A percentile compares a stretch with the other conserved stretches of the same genome.
Evolutionary conservation across 2,113 vertebrate species (phyloP).

Genomic region (Oryzias woworae): DNA sequence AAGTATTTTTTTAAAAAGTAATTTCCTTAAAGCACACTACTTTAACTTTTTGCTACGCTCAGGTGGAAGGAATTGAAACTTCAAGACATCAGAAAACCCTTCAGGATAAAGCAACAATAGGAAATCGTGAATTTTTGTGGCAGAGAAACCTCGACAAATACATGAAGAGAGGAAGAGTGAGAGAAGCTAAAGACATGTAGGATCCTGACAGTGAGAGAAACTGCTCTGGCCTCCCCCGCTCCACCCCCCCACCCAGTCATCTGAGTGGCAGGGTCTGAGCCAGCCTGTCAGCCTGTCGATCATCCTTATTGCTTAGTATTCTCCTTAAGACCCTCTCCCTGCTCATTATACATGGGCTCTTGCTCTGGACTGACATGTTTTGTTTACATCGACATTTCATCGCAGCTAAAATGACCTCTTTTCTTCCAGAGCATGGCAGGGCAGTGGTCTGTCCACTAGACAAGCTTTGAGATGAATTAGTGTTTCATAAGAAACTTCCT

Average conservation of each 20-base stretch:
- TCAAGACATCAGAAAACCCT: slow-evolving; percentile 29
- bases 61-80: too few species aligned
- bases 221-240: slow-evolving; percentile 63
- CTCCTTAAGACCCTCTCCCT: slow-evolving; percentile 73
- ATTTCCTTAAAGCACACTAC: slow-evolving; percentile 47
- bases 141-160: slow-evolving; percentile 9
- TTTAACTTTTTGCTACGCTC: too few species aligned
- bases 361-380: slow-evolving; percentile 75
- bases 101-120: slow-evolving; percentile 29
- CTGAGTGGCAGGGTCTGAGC: slow-evolving; percentile 79
- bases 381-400: slow-evolving; percentile 71
- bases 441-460: slow-evolving; percentile 28
- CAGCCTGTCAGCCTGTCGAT: slow-evolving; percentile 78
- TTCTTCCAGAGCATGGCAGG: slow-evolving; percentile 24
- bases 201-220: slow-evolving; percentile 69
- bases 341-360: slow-evolving; percentile 71
- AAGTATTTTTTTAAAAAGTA: slow-evolving; percentile 35
- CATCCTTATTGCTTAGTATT: slow-evolving; percentile 76
- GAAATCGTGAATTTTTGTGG: slow-evolving; percentile 26
- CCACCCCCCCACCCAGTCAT: slow-evolving; percentile 67
- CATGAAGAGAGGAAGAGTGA: background rate
- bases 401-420: slow-evolving; percentile 46
- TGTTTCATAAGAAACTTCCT: slow-evolving; percentile 56
- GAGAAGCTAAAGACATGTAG: slow-evolving; percentile 9
- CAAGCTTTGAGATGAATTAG: slow-evolving; percentile 42